Conservation (phyloP, 1,140 invertebrate species). For the Drosophila asahinai region DNA sequence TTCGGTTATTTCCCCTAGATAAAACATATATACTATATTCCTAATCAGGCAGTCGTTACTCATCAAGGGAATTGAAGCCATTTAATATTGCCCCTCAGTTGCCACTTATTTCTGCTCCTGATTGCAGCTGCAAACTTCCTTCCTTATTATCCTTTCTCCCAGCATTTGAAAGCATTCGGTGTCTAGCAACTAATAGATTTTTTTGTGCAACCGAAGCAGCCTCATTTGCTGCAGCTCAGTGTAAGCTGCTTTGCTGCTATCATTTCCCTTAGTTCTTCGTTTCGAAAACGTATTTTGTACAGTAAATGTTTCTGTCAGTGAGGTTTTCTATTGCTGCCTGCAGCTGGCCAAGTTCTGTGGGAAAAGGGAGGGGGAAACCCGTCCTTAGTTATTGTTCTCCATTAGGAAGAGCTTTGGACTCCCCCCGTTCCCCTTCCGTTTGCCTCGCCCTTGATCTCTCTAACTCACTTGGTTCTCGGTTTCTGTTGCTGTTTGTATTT, state of each 20-base stretch:
- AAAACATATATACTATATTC: too few species aligned
- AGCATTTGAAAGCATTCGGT: conserved; percentile 2
- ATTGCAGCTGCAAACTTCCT: conserved; percentile 16
- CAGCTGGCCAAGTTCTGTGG: conserved; percentile 22
- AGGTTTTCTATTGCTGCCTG: conserved; percentile 34
- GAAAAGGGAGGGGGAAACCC: conserved; percentile 11
- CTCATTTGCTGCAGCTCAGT: conserved; percentile 35
- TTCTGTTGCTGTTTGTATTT: conserved; percentile 46
- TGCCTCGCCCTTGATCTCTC: neutral
- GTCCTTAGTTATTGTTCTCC: conserved; percentile 46
- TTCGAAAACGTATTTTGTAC: conserved; percentile 26
- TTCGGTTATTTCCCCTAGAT: neutral
- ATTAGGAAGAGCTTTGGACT: conserved; percentile 38
- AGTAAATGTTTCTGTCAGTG: conserved; percentile 49
- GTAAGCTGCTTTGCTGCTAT: conserved; percentile 43
- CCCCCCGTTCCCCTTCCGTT: neutral
- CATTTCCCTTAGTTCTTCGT: neutral
- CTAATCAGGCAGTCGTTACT: neutral
- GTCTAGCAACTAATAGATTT: conserved; percentile 26
- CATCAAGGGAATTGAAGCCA: neutral
- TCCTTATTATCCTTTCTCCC: conserved; percentile 9
- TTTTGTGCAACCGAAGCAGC: conserved; percentile 27
- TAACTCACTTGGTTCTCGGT: conserved; percentile 15
- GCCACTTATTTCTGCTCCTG: neutral
- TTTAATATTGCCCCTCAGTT: neutral